Base-by-base conservation (phyloP, 2,113 vertebrate genomes). In the Calidris pygmaea region DNA sequence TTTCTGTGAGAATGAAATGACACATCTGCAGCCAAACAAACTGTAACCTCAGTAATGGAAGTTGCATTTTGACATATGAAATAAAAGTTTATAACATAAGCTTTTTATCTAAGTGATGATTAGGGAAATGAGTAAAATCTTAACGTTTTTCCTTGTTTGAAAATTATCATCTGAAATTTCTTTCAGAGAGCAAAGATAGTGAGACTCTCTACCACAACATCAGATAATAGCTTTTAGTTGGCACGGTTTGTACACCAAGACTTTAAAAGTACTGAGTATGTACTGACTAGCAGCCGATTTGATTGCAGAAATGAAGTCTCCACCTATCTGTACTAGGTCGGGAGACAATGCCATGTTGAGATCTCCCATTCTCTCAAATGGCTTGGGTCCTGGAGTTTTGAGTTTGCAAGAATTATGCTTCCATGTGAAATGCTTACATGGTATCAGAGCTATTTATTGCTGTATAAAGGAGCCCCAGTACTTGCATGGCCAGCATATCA, bases 361-460 rank as follows among this genome's bases (percentile, higher is more conserved):
- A 35, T 85, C 7, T 45, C 9, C 16, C 55, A 3, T 89, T 81
- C 14, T 72, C 7, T 65, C 68, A 7, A 34, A 19, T 62, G 43
- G 26, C n/a, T 79, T 79, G 41, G 20, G 41, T 50, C n/a, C n/a
- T 39, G 1, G 50, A 60, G 39, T 24, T 85, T 70, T 76, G 59
- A 63, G 37, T 65, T 86, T 50, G n/a, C 32, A 56, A 41, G 66
- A 68, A 5, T 34, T 72, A 2, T 2, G 0, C 16, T 67, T 81
- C 52, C 3, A 0, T 21, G 24, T 56, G 10, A 68, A 82, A 79
- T 47, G 60, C 26, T 91, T 91, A 21, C 37, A 4, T 0, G 0
- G 6, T 50, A 11, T 59, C 20, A 23, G 77, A 84, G 39, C 11
- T 53, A n/a, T 73, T 45, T 90, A 30, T 48, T 75, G 17, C 14